phyloP scores from a whole-genome alignment of 2,797 vertebrate species.

The Enteromius treurensis region DNA sequence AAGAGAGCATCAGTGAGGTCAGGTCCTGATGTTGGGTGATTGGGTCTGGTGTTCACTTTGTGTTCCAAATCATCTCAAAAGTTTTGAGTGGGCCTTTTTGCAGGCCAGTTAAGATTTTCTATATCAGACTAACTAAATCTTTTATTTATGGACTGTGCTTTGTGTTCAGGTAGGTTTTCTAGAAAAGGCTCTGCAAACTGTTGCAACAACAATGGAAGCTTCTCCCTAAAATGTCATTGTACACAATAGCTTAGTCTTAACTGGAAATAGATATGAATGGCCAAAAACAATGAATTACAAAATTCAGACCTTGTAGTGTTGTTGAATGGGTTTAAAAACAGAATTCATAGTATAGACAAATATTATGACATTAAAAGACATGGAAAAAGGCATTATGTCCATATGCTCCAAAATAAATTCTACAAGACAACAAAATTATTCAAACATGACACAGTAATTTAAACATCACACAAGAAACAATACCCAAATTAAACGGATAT shows the following conservation, averaged over 20 bases:
- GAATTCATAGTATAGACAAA: background rate
- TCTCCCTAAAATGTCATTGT: background rate
- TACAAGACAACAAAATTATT: background rate
- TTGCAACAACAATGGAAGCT: background rate
- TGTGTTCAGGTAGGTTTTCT: background rate
- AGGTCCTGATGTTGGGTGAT: background rate
- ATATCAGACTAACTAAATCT: background rate
- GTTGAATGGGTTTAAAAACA: background rate
- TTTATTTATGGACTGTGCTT: background rate
- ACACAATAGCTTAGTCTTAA: background rate
- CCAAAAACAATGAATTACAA: background rate
- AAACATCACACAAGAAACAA: background rate
- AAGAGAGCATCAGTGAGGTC: background rate
- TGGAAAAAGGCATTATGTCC: background rate
- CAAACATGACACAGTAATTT: background rate
- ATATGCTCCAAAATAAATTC: background rate
- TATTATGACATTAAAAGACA: background rate
- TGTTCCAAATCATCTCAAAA: constrained; percentile 7
- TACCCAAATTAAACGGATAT: background rate
- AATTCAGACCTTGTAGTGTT: background rate
- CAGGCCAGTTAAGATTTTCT: background rate
- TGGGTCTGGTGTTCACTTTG: background rate
- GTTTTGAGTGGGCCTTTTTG: background rate
- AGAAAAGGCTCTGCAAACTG: background rate
- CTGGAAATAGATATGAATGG: background rate